Conservation (phyloP, 1,140 invertebrate species). For the Aleiodes sp. region DNA sequence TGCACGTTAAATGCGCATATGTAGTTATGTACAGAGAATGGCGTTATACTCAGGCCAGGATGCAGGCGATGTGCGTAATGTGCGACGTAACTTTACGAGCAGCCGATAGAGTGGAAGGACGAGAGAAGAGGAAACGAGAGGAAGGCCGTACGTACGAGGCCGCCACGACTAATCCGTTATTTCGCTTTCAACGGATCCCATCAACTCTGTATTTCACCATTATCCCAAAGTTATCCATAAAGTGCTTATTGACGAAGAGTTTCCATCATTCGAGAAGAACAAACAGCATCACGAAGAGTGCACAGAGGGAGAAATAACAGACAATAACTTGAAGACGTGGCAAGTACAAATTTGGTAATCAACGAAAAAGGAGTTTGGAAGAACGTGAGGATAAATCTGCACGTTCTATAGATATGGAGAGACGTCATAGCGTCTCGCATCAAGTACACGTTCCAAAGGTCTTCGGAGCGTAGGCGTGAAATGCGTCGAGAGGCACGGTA, state of each 20-base stretch:
- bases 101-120: conserved; percentile 35
- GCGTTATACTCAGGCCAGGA: conserved; percentile 29
- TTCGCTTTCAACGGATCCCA: conserved; percentile 21
- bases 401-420: too few species aligned
- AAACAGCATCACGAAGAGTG: neutral
- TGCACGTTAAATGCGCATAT: conserved; percentile 15
- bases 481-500: too few species aligned
- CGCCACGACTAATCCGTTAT: conserved; percentile 32
- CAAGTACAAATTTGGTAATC: too few species aligned
- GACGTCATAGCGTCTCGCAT: too few species aligned
- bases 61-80: conserved; percentile 40
- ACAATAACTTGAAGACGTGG: too few species aligned
- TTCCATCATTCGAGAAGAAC: neutral
- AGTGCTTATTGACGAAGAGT: neutral
- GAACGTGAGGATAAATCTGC: too few species aligned
- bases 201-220: conserved; percentile 15
- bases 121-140: conserved; percentile 28
- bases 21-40: conserved; percentile 19
- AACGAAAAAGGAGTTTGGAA: too few species aligned
- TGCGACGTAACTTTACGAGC: conserved; percentile 43
- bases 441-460: too few species aligned
- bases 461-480: too few species aligned
- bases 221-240: conserved; percentile 9
- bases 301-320: too few species aligned
- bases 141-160: conserved; percentile 32